Conservation (phyloP, 2,888 invertebrate genomes). For the Cancer borealis region DNA sequence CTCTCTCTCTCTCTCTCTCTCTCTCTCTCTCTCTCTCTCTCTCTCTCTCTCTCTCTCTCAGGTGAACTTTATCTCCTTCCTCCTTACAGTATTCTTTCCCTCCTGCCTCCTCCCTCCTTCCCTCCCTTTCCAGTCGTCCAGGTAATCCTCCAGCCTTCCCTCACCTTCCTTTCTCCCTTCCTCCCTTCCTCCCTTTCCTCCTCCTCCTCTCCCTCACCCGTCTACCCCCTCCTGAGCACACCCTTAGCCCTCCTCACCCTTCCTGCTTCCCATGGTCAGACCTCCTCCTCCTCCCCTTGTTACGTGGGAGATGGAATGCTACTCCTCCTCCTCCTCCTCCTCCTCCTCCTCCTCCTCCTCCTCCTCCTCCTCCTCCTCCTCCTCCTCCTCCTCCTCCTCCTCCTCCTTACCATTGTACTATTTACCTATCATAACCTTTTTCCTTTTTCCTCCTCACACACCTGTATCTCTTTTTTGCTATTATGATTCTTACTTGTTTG, state of each 20-base stretch:
- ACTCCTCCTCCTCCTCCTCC: conserved; percentile 18
- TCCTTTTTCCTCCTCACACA: background rate
- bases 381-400: background rate
- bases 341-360: conserved; percentile 45
- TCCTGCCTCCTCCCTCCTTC: background rate
- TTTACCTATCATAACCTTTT: conserved; percentile 4
- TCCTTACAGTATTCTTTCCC: conserved; percentile 13
- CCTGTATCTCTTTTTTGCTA: too few species aligned
- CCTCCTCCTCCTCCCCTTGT: conserved; percentile 17
- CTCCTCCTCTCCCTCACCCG: background rate
- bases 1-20: conserved; percentile 59
- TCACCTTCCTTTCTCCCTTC: background rate
- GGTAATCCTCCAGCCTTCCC: background rate
- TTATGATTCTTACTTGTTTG: background rate
- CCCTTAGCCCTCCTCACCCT: background rate
- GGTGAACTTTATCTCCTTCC: background rate
- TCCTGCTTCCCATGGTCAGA: background rate
- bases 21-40: conserved; percentile 58
- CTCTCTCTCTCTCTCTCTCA: conserved; percentile 29
- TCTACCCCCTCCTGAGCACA: background rate
- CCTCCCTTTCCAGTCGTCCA: background rate
- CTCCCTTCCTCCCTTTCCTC: background rate
- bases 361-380: background rate
- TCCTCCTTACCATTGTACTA: background rate
- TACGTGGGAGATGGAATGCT: conserved; percentile 17